These are phyloP conservation scores for Grantiella picta DNA, from an alignment of 2,113 vertebrate genomes.

Conservation along the genomic window DNA sequence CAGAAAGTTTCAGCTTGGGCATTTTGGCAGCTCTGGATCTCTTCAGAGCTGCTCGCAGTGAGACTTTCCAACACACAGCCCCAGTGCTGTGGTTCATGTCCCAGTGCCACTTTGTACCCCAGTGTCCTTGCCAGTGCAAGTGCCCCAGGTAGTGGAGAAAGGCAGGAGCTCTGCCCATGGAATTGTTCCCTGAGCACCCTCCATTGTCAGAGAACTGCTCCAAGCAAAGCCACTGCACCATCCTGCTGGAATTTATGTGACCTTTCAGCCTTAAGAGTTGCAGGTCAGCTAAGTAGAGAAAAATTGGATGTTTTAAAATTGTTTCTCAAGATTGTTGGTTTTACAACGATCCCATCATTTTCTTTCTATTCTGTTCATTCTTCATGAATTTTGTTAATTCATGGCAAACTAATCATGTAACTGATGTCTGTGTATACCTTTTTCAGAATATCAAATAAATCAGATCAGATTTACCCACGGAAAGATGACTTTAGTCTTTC, in stretches of 20 bases:
- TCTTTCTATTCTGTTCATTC: not conserved
- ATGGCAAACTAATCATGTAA: not conserved
- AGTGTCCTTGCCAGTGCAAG: not conserved
- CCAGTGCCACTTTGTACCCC: not conserved
- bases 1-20: not conserved
- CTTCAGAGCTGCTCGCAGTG: not conserved
- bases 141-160: not conserved
- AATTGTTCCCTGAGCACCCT: not conserved
- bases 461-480: not conserved
- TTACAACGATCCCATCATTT: not conserved
- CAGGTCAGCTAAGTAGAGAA: not conserved
- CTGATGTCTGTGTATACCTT: not conserved
- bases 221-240: not conserved
- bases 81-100: fast-evolving
- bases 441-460: not conserved
- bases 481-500: not conserved
- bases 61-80: not conserved
- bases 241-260: fast-evolving
- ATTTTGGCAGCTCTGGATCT: not conserved
- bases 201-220: not conserved
- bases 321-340: not conserved
- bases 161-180: not conserved
- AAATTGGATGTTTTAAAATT: not conserved
- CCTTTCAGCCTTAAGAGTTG: not conserved
- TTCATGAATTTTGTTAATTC: not conserved